Evolutionary conservation across 2,797 vertebrate genomes (phyloP), one percentile per base, ranked within the genome.

Genomic region (Microctenopoma steveboyesi): DNA sequence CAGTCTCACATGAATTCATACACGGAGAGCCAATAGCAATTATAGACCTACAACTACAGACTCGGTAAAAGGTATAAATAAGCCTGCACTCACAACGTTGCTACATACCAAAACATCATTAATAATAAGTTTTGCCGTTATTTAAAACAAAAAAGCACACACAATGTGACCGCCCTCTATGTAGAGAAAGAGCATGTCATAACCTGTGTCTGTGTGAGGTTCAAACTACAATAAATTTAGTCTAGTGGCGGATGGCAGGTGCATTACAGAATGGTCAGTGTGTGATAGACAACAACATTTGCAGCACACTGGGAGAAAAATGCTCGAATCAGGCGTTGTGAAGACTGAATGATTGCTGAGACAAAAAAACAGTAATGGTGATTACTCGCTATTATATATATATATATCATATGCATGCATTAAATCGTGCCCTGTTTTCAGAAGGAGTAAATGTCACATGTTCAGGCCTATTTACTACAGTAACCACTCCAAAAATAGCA

Each of bases 1-100:
- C 56, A 56, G 62, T 68, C 78, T 81, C 73, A 73, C 66, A 81
- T 84, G 68, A 69, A 68, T 76, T 83, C 61, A 82, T 63, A 79
- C 35, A 80, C 58, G 51, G 33, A 5, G 48, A 72, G 76, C 65
- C 45, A 74, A 73, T 40, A 81, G 43, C 54, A 69, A 47, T 48
- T 39, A 70, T 18, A 43, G 25, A 67, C 39, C 35, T 22, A 50
- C 37, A 60, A 58, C 18, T 55, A 40, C 37, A 39, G 7, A 56
- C 67, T 47, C 8, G 7, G 5, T 56, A 52, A 39, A 49, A 1
- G 0, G 14, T 15, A 30, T 16, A 25, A 67, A 69, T 33, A 18
- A 50, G 37, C 0, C 4, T 25, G n/a, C 61, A 74, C 16, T 7
- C 25, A 18, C 28, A 30, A 11, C 12, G 0, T 40, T 3, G 14